Conservation (phyloP, 2,113 vertebrate genomes). For the Alectura lathami region DNA sequence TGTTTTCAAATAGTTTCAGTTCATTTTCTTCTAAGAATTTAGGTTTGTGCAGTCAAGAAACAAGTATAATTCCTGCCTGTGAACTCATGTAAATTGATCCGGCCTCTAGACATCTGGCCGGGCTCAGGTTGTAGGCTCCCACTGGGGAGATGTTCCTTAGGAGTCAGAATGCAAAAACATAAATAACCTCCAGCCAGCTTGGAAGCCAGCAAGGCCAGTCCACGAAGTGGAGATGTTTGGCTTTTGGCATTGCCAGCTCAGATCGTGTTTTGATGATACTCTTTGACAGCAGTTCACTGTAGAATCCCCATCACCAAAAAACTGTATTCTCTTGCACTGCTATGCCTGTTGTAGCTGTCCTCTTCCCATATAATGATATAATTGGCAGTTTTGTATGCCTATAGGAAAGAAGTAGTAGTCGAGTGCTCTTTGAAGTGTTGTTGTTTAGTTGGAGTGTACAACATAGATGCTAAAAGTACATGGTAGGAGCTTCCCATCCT, state of each 20-base stretch:
- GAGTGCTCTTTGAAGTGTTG: not conserved
- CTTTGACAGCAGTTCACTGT: not conserved
- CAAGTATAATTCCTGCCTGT: not conserved
- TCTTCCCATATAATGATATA: not conserved
- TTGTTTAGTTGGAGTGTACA: not conserved
- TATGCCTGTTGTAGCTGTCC: not conserved
- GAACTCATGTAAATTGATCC: not conserved
- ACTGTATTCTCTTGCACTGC: not conserved
- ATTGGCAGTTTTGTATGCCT: not conserved
- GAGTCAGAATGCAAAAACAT: not conserved
- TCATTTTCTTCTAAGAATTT: not conserved
- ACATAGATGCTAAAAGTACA: too few relatives aligned
- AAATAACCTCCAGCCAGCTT: not conserved
- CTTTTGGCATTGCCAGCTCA: not conserved
- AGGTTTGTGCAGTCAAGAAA: not conserved
- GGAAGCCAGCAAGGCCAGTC: not conserved
- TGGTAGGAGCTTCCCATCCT: too few relatives aligned
- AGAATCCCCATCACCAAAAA: not conserved
- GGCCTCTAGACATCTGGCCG: not conserved
- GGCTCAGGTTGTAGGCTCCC: not conserved
- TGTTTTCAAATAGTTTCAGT: not conserved
- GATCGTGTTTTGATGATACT: not conserved
- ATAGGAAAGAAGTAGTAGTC: not conserved
- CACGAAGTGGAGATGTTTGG: not conserved
- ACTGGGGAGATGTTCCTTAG: not conserved